Evolutionary conservation across 37 sponge, comb jelly and placozoan genomes (phyloP), one percentile per base, ranked within the genome.

Genomic region (Eunapius fragilis): DNA sequence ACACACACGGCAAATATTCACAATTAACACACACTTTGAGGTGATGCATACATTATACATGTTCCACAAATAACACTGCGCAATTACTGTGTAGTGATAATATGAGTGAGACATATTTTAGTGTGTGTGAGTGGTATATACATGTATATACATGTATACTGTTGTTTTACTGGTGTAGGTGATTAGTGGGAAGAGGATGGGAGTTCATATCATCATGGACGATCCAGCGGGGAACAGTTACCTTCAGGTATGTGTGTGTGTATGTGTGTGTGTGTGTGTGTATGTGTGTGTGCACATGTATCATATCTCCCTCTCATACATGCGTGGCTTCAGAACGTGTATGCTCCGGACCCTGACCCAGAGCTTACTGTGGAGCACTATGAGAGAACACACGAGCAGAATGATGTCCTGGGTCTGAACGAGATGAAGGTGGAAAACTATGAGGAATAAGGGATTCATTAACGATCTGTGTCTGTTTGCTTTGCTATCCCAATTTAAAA

Each of bases 171-270:
- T 14, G 69, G 0, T 58, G 22, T 38, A 96, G 91, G 70, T 93
- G 31, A 85, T 79, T 37, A 45, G 50, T 33, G 93, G 96, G 17
- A 69, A 92, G 45, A 67, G 34, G 36, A 33, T 95, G 2, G 48
- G 69, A 48, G 89, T 98, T 0, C 87, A 91, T 23, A 68, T 98
- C 4, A 86, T 96, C n/a, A 28, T 98, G 72, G 97, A 96, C 83
- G 99, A 98, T 72, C 99, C 99, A 34, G 96, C 96, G 58, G 99
- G 99, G 22, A 98, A 98, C 74, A 96, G 97, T 80, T 98, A 93
- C 77, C 81, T 98, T 0, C 97, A 96, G 82, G 96, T 96, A 24
- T 27, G 38, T 37, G 1, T 36, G 19, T 34, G 22, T 34, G 27
- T 77, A 48, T 77, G 58, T 4, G 14, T 13, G 17, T 58, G 58